Percentiles rank a stretch among this genome's conserved stretches.
phyloP scores from a whole-genome alignment of 2,888 invertebrate species.

The Parnassius orleans region DNA sequence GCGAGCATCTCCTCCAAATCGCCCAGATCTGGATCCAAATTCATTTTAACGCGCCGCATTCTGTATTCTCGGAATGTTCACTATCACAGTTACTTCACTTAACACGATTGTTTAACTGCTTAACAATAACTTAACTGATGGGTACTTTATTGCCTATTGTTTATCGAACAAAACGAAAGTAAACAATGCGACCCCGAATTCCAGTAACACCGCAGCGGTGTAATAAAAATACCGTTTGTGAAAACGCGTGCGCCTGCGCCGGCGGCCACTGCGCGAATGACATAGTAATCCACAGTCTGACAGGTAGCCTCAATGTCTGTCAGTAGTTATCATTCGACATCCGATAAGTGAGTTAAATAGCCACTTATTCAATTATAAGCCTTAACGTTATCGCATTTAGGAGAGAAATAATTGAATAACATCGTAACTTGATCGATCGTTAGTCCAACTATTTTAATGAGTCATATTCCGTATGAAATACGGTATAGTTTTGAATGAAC shows the following conservation, averaged over 20 bases:
- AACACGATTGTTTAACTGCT: constrained; percentile 21
- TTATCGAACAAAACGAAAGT: constrained; percentile 16
- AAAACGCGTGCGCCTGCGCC: constrained; percentile 43
- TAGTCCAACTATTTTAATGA: constrained; percentile 3
- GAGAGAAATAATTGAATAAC: constrained; percentile 30
- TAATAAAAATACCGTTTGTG: constrained; percentile 3
- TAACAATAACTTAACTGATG: constrained; percentile 23
- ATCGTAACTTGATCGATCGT: constrained; percentile 7
- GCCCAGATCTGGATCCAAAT: constrained; percentile 67
- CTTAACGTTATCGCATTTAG: constrained; percentile 28
- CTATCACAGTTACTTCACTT: constrained; percentile 20
- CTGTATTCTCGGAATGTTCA: constrained; percentile 12
- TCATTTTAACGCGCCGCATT: constrained; percentile 67
- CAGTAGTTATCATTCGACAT: constrained; percentile 54
- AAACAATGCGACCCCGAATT: constrained; percentile 29
- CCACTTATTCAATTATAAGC: constrained; percentile 31
- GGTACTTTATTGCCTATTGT: constrained; percentile 26
- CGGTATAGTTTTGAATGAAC: constrained; percentile 23
- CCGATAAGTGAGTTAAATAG: constrained; percentile 38
- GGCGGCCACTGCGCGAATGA: constrained; percentile 43
- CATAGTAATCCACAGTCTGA: constrained; percentile 36
- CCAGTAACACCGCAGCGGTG: constrained; percentile 12
- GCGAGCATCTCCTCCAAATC: constrained; percentile 76
- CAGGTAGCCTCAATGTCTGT: constrained; percentile 38
- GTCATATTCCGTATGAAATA: constrained; percentile 10